These are phyloP conservation scores for Atherix ibis DNA, from an alignment of 2,888 invertebrate species.

Conservation along the genomic window DNA sequence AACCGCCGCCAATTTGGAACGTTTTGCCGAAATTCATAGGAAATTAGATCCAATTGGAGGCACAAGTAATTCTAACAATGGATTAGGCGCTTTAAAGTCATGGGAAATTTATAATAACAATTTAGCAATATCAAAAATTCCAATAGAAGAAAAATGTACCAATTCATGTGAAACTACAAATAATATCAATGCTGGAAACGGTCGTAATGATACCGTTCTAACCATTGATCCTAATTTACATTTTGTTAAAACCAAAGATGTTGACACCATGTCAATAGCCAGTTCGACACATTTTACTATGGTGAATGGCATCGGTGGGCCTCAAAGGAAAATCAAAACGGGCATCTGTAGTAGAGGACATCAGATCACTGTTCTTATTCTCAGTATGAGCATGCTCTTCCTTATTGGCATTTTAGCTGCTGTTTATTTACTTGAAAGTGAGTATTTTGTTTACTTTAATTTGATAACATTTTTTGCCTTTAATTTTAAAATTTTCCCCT, in stretches of 20 bases:
- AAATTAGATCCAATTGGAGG: conserved; percentile 15
- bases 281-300: conserved; percentile 81
- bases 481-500: background rate
- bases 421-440: conserved; percentile 71
- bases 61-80: conserved; percentile 12
- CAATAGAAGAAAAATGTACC: background rate
- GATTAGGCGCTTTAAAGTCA: conserved; percentile 9
- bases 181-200: background rate
- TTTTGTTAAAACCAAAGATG: conserved; percentile 34
- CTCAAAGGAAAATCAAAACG: conserved; percentile 41
- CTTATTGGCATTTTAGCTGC: conserved; percentile 65
- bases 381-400: conserved; percentile 68
- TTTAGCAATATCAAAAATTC: conserved; percentile 4
- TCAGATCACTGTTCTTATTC: conserved; percentile 65
- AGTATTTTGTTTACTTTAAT: conserved; percentile 31
- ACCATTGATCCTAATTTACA: conserved; percentile 28
- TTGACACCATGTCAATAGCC: conserved; percentile 58
- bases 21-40: conserved; percentile 40
- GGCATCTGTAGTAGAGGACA: conserved; percentile 62
- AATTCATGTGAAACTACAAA: background rate
- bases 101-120: conserved; percentile 16
- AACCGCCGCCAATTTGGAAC: conserved; percentile 56
- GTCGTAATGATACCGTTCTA: conserved; percentile 20
- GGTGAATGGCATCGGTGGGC: conserved; percentile 57
- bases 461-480: too few species aligned